Conservation (phyloP, 2,888 invertebrate genomes). For the Phania funesta region DNA sequence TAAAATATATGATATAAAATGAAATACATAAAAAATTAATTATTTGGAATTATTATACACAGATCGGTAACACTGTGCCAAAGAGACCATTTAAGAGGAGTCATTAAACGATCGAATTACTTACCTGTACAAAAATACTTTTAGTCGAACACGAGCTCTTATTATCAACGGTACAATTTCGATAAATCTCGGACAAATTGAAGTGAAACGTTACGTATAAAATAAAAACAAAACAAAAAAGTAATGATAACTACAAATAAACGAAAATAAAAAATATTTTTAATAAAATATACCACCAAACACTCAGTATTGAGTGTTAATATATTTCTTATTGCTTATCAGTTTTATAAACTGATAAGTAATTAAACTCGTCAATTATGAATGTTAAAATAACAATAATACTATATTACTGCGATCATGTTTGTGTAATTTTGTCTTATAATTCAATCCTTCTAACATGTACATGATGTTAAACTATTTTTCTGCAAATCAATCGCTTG, state of each 20-base stretch:
- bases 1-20: neutral
- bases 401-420: slow-evolving; percentile 11
- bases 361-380: slow-evolving; percentile 60
- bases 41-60: neutral
- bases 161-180: slow-evolving; percentile 53
- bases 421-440: neutral
- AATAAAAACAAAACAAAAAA: slow-evolving; percentile 32
- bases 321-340: slow-evolving; percentile 53
- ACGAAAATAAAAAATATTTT: slow-evolving; percentile 7
- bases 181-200: slow-evolving; percentile 36
- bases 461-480: neutral
- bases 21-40: too few species aligned
- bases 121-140: slow-evolving; percentile 25
- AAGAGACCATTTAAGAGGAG: slow-evolving; percentile 34
- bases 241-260: slow-evolving; percentile 53
- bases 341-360: slow-evolving; percentile 62
- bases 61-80: slow-evolving; percentile 36
- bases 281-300: slow-evolving; percentile 32
- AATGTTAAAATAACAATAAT: slow-evolving; percentile 36
- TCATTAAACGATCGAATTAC: slow-evolving; percentile 14
- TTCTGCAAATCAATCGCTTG: neutral
- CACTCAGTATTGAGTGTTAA: slow-evolving; percentile 19
- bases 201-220: slow-evolving; percentile 23
- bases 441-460: neutral
- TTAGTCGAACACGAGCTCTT: slow-evolving; percentile 57